These are phyloP conservation scores for Leuciscus waleckii DNA, from an alignment of 2,797 vertebrate species.

Conservation along the genomic window DNA sequence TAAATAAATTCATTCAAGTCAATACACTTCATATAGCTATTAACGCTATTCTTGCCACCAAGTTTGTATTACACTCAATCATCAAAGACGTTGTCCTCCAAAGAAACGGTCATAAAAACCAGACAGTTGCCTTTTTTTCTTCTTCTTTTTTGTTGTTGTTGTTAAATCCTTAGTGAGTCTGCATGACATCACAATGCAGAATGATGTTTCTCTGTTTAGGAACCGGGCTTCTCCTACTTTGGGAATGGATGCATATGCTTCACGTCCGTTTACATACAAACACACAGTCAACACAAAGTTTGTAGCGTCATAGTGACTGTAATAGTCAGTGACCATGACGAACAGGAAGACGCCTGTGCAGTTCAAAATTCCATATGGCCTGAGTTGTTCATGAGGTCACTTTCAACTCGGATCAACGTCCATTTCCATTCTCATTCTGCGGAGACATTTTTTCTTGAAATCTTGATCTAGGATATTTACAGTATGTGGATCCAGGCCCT, in stretches of 20 bases:
- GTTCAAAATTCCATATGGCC: conserved; percentile 77
- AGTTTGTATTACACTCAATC: conserved; percentile 73
- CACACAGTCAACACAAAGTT: conserved; percentile 50
- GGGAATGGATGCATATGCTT: conserved; percentile 37
- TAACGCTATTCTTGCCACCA: conserved; percentile 63
- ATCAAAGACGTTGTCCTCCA: conserved; percentile 70
- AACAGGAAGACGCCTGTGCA: conserved; percentile 77
- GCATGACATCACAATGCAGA: conserved; percentile 62
- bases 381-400: conserved; percentile 60
- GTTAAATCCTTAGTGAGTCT: conserved; percentile 66
- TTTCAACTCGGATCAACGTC: conserved; percentile 30
- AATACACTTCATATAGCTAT: conserved; percentile 67
- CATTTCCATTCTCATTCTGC: conserved; percentile 25
- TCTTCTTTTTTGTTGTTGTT: conserved; percentile 35
- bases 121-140: conserved; percentile 47
- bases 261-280: conserved; percentile 49
- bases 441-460: background rate
- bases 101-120: conserved; percentile 49
- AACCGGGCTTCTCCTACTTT: conserved; percentile 32
- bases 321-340: conserved; percentile 68
- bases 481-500: conserved; percentile 23
- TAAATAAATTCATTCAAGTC: conserved; percentile 82
- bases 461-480: conserved; percentile 47
- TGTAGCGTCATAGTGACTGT: conserved; percentile 70
- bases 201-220: conserved; percentile 51